Evolutionary conservation across 2,113 vertebrate genomes (phyloP).

Genomic region (Romanogobio albipinnatus): DNA sequence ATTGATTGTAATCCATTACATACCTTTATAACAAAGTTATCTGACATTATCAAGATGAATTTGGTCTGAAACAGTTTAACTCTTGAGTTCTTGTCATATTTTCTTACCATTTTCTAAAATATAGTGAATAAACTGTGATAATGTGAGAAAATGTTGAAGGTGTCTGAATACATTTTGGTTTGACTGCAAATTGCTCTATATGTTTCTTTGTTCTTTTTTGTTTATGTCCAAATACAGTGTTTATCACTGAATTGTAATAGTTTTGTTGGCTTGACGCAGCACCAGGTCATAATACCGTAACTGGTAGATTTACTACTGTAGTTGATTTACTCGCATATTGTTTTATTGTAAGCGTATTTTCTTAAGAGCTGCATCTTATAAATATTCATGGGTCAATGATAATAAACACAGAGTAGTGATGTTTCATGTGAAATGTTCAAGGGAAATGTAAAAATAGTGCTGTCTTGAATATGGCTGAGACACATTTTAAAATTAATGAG

Average conservation of each 20-base stretch:
- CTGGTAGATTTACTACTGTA: too few species aligned
- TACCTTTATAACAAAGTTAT: too few species aligned
- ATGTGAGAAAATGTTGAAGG: too few species aligned
- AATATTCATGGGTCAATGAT: slow-evolving; percentile 52
- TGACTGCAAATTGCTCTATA: background rate
- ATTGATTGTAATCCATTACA: too few species aligned
- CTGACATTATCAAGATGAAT: too few species aligned
- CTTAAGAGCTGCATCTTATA: slow-evolving; percentile 23
- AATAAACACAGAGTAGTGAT: slow-evolving; percentile 3
- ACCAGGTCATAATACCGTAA: background rate
- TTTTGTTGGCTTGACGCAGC: background rate
- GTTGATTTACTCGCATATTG: background rate
- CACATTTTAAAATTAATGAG: background rate
- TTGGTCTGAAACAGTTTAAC: too few species aligned
- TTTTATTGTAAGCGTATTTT: background rate
- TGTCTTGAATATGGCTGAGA: background rate
- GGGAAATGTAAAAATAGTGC: background rate
- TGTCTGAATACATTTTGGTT: too few species aligned
- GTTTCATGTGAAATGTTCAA: background rate
- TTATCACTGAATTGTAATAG: background rate
- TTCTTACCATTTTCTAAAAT: too few species aligned
- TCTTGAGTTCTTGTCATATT: too few species aligned
- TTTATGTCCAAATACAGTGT: background rate
- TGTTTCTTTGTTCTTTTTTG: background rate
- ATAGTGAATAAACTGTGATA: too few species aligned